These are phyloP conservation scores for Troides helena DNA, from an alignment of 2,888 invertebrate genomes.

Conservation along the genomic window DNA sequence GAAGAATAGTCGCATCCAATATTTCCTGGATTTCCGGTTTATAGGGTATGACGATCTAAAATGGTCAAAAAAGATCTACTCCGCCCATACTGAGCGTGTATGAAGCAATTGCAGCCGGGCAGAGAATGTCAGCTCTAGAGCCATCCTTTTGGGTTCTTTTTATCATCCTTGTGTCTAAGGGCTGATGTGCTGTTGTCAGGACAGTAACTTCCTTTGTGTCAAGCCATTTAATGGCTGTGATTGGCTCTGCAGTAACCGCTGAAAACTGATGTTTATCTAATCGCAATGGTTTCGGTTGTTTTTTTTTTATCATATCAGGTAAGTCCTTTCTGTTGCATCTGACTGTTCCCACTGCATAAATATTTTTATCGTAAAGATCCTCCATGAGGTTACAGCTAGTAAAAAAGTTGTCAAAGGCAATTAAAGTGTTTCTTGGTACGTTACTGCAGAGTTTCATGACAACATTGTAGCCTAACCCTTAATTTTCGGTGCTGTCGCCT, in stretches of 20 bases:
- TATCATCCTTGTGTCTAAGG: slow-evolving; percentile 35
- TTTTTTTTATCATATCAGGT: slow-evolving; percentile 37
- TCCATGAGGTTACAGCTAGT: slow-evolving; percentile 38
- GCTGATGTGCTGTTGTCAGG: slow-evolving; percentile 40
- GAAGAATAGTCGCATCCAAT: slow-evolving; percentile 44
- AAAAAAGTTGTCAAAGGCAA: slow-evolving; percentile 47
- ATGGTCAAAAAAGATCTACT: slow-evolving; percentile 47
- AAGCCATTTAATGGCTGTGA: slow-evolving; percentile 35
- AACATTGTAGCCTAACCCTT: slow-evolving; percentile 37
- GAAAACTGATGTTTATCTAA: slow-evolving; percentile 41
- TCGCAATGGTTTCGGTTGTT: slow-evolving; percentile 36
- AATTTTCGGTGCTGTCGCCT: slow-evolving; percentile 35
- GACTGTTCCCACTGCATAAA: slow-evolving; percentile 42
- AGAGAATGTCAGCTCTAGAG: slow-evolving; percentile 39
- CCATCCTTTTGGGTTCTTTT: slow-evolving; percentile 48
- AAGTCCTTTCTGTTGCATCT: slow-evolving; percentile 39
- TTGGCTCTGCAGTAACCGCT: slow-evolving; percentile 39
- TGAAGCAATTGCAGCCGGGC: slow-evolving; percentile 42
- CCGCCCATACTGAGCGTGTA: slow-evolving; percentile 46
- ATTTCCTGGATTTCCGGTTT: slow-evolving; percentile 43
- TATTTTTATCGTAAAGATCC: slow-evolving; percentile 35
- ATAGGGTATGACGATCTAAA: slow-evolving; percentile 31
- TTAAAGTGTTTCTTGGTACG: slow-evolving; percentile 36
- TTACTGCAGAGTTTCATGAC: slow-evolving; percentile 34
- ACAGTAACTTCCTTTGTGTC: slow-evolving; percentile 39